phyloP scores from a whole-genome alignment of 2,797 vertebrate species.

The Characodon lateralis region DNA sequence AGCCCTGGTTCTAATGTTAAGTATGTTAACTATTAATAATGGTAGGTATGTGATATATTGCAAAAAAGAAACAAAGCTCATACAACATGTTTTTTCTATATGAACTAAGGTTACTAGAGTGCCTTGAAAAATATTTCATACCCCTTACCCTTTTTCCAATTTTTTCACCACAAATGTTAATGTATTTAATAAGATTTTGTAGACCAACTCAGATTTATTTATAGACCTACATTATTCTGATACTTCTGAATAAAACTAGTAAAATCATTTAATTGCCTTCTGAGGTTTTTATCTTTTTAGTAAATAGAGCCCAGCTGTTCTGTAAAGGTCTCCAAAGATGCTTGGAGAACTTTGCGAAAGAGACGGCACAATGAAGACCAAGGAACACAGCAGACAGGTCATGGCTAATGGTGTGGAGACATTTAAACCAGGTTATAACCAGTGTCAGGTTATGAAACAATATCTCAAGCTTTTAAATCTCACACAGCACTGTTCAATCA shows the following conservation, averaged over 20 bases:
- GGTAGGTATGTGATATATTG: neutral
- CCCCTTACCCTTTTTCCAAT: neutral
- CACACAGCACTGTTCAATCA: neutral
- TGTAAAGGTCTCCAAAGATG: neutral
- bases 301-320: neutral
- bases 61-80: neutral
- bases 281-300: neutral
- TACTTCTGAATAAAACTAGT: neutral
- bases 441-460: neutral
- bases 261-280: neutral
- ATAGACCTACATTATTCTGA: neutral
- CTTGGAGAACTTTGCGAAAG: neutral
- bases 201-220: too few relatives aligned
- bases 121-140: neutral
- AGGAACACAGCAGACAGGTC: neutral
- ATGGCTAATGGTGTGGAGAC: neutral
- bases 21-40: too few relatives aligned
- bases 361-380: neutral
- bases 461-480: neutral
- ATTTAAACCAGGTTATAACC: too few relatives aligned
- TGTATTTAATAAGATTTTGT: too few relatives aligned
- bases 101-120: neutral
- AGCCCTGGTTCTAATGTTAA: too few relatives aligned
- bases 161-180: neutral
- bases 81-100: neutral